Evolutionary conservation across 2,797 vertebrate species (phyloP).

Genomic region (Argya squamiceps): DNA sequence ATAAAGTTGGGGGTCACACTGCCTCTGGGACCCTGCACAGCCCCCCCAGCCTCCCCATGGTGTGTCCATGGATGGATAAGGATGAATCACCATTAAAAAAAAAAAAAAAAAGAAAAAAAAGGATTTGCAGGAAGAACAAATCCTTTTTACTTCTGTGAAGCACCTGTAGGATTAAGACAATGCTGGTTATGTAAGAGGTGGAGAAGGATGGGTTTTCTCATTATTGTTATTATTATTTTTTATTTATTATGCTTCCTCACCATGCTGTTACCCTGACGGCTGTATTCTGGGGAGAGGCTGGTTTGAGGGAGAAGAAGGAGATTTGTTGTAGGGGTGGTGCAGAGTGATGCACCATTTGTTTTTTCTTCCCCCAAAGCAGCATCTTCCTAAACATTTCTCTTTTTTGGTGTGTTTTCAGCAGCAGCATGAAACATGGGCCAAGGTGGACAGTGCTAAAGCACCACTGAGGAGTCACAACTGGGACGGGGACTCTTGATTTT

Average conservation of each 20-base stretch:
- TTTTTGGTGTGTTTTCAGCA: neutral
- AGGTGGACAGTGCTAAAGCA: neutral
- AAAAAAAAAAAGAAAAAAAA: neutral
- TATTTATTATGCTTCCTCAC: neutral
- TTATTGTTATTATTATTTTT: neutral
- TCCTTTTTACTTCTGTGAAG: neutral
- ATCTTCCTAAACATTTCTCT: neutral
- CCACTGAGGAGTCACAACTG: fast-evolving
- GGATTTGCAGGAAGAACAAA: slow-evolving; percentile 1
- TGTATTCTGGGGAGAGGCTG: neutral
- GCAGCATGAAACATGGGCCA: fast-evolving
- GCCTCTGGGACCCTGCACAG: too few species aligned
- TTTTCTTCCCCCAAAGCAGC: neutral
- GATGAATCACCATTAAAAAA: too few species aligned
- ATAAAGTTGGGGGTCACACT: too few species aligned
- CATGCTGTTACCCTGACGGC: fast-evolving
- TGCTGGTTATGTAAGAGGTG: neutral
- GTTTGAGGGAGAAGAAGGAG: neutral
- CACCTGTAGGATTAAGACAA: slow-evolving; percentile 48
- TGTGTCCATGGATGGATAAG: too few species aligned
- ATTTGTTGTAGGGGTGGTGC: neutral
- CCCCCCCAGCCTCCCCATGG: too few species aligned
- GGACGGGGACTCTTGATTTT: neutral
- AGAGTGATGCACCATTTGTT: fast-evolving
- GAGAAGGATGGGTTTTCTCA: neutral